Evolutionary conservation across 2,888 invertebrate genomes (phyloP).

Genomic region (Philereme transversata): DNA sequence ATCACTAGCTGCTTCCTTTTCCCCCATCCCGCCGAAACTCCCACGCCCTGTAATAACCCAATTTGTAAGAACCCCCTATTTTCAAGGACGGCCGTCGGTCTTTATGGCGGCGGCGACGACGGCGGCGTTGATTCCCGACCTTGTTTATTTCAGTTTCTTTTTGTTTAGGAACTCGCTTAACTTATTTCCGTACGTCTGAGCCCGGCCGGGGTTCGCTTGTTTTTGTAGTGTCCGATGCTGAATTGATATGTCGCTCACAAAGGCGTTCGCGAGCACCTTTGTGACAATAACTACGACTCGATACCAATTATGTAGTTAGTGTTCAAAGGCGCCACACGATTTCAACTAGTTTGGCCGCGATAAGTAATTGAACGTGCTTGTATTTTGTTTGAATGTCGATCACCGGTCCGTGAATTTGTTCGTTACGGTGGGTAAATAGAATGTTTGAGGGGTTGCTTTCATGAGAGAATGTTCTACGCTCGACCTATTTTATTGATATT

Average conservation of each 20-base stretch:
- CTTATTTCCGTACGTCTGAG: slow-evolving; percentile 77
- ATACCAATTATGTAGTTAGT: slow-evolving; percentile 62
- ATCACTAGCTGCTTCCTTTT: slow-evolving; percentile 51
- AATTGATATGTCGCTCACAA: slow-evolving; percentile 56
- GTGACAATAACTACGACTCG: slow-evolving; percentile 46
- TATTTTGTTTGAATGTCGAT: slow-evolving; percentile 64
- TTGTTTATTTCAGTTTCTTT: slow-evolving; percentile 84
- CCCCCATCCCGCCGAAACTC: slow-evolving; percentile 69
- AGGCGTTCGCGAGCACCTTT: slow-evolving; percentile 47
- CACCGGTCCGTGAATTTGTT: slow-evolving; percentile 62
- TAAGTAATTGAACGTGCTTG: slow-evolving; percentile 67
- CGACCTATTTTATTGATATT: slow-evolving; percentile 41
- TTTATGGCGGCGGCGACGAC: slow-evolving; percentile 82
- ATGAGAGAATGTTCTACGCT: slow-evolving; percentile 41
- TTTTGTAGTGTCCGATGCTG: slow-evolving; percentile 59
- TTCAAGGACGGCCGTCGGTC: slow-evolving; percentile 85
- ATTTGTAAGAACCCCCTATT: slow-evolving; percentile 84
- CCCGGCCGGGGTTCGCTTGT: slow-evolving; percentile 66
- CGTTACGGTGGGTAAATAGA: slow-evolving; percentile 56
- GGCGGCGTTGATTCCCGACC: slow-evolving; percentile 83
- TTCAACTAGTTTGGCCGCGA: slow-evolving; percentile 57
- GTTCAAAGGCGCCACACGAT: slow-evolving; percentile 56
- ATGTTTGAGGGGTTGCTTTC: slow-evolving; percentile 51
- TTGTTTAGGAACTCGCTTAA: slow-evolving; percentile 81
- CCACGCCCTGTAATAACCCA: slow-evolving; percentile 82